phyloP scores from a whole-genome alignment of 1,140 invertebrate genomes.

The Aphelenchoides besseyi region DNA sequence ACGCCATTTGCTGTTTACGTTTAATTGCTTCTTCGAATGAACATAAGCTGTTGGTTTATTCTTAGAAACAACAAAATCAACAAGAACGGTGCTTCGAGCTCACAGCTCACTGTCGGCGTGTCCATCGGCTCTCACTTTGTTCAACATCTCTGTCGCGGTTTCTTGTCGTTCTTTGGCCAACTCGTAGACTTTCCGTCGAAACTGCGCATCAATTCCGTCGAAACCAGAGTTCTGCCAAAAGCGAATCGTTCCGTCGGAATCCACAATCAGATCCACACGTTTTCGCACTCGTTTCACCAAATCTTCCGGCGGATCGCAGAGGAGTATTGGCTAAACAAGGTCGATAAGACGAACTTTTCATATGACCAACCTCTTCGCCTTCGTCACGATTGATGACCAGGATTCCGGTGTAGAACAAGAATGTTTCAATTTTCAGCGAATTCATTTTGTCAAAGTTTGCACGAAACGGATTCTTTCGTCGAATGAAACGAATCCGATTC shows the following conservation, averaged over 20 bases:
- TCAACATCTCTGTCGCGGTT: background rate
- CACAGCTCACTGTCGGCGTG: background rate
- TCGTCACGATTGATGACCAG: conserved; percentile 8
- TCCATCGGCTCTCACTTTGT: background rate
- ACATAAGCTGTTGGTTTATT: too few species aligned
- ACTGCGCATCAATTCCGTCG: background rate
- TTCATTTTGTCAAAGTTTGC: conserved; percentile 7
- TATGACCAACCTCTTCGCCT: background rate
- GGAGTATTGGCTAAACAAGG: conserved; percentile 8
- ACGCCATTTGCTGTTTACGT: too few species aligned
- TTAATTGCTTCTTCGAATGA: too few species aligned
- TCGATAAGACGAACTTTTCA: background rate
- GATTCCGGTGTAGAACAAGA: background rate
- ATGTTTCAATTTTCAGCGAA: background rate
- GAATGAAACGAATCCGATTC: background rate
- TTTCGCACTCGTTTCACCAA: background rate
- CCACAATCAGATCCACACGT: conserved; percentile 5
- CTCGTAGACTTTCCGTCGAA: background rate
- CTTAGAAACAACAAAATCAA: too few species aligned
- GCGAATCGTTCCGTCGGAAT: background rate
- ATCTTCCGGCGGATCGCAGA: conserved; percentile 1
- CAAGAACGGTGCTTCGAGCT: too few species aligned
- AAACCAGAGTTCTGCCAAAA: conserved; percentile 2
- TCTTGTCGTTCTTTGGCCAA: background rate
- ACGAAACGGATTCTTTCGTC: background rate